Evolutionary conservation across 2,113 vertebrate genomes (phyloP).

Genomic region (Verasper variegatus): DNA sequence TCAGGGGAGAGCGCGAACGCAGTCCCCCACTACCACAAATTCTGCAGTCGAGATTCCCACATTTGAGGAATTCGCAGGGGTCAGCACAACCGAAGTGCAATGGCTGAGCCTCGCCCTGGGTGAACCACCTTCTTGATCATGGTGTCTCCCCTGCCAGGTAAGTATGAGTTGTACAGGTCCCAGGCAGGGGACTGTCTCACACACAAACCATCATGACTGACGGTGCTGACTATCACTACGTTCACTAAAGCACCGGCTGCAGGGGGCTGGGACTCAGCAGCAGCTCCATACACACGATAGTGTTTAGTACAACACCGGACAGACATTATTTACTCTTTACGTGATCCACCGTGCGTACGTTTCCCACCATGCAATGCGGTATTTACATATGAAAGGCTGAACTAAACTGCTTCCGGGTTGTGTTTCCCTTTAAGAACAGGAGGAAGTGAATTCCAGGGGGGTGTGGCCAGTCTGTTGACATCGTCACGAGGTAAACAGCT

Average conservation of each 20-base stretch:
- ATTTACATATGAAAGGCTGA: no score
- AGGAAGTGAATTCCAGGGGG: not conserved
- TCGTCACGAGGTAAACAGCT: not conserved
- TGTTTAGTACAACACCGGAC: not conserved
- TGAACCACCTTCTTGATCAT: slow-evolving; percentile 37
- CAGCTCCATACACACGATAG: fast-evolving
- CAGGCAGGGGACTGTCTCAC: fast-evolving
- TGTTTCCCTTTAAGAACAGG: not conserved
- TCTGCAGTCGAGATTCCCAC: slow-evolving; percentile 32
- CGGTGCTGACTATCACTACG: not conserved
- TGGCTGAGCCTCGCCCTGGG: slow-evolving; percentile 15
- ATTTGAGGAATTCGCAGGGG: slow-evolving; percentile 26
- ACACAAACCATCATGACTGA: not conserved
- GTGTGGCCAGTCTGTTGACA: not conserved
- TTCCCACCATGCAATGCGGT: slow-evolving; percentile 25
- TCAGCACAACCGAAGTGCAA: slow-evolving; percentile 8
- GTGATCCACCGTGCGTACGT: fast-evolving
- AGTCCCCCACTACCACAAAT: slow-evolving; percentile 13
- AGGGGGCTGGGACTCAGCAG: not conserved
- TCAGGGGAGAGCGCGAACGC: no score
- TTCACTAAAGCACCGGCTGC: not conserved
- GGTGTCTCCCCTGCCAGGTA: slow-evolving; percentile 45
- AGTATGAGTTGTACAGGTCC: slow-evolving; percentile 20
- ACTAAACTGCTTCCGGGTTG: no score
- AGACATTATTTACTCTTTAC: not conserved